Conservation (phyloP, 1,140 invertebrate species). For the Aradophagus sp. region DNA sequence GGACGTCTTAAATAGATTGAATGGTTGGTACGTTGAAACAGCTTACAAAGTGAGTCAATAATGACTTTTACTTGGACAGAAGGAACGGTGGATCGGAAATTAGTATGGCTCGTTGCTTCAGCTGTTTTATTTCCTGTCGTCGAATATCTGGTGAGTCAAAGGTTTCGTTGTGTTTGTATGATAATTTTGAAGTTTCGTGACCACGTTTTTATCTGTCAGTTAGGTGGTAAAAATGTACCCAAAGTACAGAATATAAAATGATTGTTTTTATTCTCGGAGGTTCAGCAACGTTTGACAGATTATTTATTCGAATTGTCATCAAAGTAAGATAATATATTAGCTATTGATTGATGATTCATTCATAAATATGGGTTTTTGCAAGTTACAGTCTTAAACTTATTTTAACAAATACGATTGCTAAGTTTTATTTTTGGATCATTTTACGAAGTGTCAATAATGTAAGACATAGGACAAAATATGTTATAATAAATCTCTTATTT, state of each 20-base stretch:
- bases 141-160: conserved; percentile 69
- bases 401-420: not conserved
- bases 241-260: conserved; percentile 6
- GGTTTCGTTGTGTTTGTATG: conserved; percentile 35
- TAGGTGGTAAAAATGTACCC: conserved; percentile 1
- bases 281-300: conserved; percentile 35
- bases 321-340: conserved; percentile 22
- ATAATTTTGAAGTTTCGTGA: conserved; percentile 25
- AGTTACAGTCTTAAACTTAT: not conserved
- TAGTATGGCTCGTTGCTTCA: conserved; percentile 69
- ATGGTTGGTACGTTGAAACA: conserved; percentile 11
- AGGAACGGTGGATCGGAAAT: conserved; percentile 57
- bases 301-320: conserved; percentile 47
- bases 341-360: conserved; percentile 43
- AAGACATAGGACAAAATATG: no score
- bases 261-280: no score
- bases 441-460: no score
- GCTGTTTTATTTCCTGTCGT: conserved; percentile 67
- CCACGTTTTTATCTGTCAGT: conserved; percentile 6
- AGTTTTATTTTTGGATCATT: no score
- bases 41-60: conserved; percentile 40
- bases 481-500: no score
- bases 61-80: conserved; percentile 22
- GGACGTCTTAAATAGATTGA: no score
- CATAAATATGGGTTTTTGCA: conserved; percentile 4